These are phyloP conservation scores for Leptocoma aspasia DNA, from an alignment of 2,113 vertebrate species.

Conservation along the genomic window DNA sequence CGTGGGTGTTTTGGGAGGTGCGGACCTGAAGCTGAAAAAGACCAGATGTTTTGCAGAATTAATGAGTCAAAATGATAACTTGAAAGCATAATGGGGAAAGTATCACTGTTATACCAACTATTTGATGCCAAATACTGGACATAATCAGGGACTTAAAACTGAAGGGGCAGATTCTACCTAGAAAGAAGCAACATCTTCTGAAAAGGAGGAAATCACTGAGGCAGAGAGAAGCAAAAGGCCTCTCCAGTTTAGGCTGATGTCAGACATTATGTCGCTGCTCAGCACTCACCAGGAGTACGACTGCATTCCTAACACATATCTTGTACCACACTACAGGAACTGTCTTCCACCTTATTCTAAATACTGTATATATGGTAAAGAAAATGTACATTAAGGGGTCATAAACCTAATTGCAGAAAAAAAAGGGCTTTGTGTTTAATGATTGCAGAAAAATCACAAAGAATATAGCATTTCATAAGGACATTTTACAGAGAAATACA, in stretches of 20 bases:
- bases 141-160: neutral
- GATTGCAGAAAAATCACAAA: neutral
- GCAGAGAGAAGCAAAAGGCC: rapidly evolving
- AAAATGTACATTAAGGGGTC: neutral
- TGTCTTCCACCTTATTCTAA: neutral
- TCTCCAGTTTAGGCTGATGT: rapidly evolving
- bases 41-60: neutral
- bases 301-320: neutral
- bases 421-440: neutral
- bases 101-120: neutral
- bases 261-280: neutral
- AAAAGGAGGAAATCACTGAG: neutral
- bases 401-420: neutral
- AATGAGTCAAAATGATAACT: neutral
- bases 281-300: rapidly evolving
- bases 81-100: neutral
- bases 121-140: neutral
- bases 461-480: neutral
- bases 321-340: neutral
- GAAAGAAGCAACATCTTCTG: neutral
- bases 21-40: neutral
- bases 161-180: neutral
- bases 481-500: neutral
- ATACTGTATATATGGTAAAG: neutral
- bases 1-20: neutral